phyloP scores from a whole-genome alignment of 2,797 vertebrate genomes.

The Protonibea diacanthus region DNA sequence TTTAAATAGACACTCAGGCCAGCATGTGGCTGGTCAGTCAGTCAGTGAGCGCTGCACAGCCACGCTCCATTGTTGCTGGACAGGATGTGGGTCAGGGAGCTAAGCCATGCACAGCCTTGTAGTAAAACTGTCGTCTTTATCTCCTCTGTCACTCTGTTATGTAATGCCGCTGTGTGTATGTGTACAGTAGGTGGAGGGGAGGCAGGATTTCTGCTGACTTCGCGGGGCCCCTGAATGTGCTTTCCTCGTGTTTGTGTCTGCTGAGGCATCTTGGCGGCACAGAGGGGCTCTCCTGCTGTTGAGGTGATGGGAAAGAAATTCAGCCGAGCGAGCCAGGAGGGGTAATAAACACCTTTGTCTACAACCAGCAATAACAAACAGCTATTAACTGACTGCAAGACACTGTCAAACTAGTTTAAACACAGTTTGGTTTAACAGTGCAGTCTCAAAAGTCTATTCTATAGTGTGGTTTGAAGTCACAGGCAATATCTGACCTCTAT shows the following conservation, averaged over 20 bases:
- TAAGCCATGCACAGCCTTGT: constrained; percentile 74
- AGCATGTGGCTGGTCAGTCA: constrained; percentile 45
- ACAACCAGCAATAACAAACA: not conserved
- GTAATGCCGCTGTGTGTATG: constrained; percentile 71
- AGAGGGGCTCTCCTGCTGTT: constrained; percentile 30
- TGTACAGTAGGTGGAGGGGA: constrained; percentile 62
- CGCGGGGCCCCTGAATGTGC: constrained; percentile 31
- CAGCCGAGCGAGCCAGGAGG: not conserved
- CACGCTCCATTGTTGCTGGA: constrained; percentile 56
- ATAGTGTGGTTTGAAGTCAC: not conserved
- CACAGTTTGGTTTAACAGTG: no score
- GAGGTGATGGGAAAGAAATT: constrained; percentile 19
- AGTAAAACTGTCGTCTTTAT: constrained; percentile 84
- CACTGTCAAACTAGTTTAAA: no score
- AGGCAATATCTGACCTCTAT: not conserved
- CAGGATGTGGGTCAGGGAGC: constrained; percentile 83
- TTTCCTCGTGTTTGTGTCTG: constrained; percentile 63
- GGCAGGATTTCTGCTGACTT: constrained; percentile 70
- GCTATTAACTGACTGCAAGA: not conserved
- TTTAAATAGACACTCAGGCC: constrained; percentile 26
- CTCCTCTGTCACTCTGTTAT: constrained; percentile 81
- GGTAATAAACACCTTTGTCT: constrained; percentile 11
- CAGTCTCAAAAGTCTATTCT: no score
- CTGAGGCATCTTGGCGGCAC: constrained; percentile 33
- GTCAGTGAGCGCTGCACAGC: constrained; percentile 26